Evolutionary conservation across 2,113 vertebrate genomes (phyloP).

Genomic region (Elaphurus davidianus): DNA sequence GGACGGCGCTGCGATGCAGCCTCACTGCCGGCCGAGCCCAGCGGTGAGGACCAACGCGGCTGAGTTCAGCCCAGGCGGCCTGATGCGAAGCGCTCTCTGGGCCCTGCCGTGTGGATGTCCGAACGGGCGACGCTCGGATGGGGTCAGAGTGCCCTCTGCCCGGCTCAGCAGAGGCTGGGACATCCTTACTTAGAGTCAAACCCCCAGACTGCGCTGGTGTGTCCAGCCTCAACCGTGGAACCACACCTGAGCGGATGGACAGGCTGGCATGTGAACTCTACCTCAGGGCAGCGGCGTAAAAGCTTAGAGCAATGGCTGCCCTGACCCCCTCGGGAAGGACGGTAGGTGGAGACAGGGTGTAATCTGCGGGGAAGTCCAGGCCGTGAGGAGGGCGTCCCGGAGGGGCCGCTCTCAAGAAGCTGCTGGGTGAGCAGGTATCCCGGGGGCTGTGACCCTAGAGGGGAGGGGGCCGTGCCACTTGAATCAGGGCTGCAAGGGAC

Average conservation of each 20-base stretch:
- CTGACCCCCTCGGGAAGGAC: neutral
- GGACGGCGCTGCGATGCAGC: rapidly evolving
- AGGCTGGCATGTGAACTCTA: rapidly evolving
- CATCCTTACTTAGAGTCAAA: neutral
- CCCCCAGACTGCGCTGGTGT: rapidly evolving
- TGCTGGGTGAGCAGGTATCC: rapidly evolving
- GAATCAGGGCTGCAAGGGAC: neutral
- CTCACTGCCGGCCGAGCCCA: no score
- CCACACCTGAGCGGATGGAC: rapidly evolving
- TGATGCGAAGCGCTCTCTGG: no score
- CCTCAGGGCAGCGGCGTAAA: neutral
- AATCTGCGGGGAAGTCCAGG: rapidly evolving
- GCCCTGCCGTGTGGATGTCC: rapidly evolving
- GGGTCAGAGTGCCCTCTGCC: neutral
- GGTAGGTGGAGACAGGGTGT: rapidly evolving
- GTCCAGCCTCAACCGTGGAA: neutral
- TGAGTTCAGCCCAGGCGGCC: neutral
- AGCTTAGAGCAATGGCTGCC: neutral
- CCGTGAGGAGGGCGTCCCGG: rapidly evolving
- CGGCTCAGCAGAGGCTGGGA: no score
- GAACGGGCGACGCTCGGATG: rapidly evolving
- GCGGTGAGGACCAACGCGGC: rapidly evolving
- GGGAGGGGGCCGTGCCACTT: neutral
- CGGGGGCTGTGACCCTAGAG: rapidly evolving
- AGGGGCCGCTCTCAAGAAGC: neutral